Conservation (phyloP, 2,888 invertebrate genomes). For the Xestia rhomboidea region DNA sequence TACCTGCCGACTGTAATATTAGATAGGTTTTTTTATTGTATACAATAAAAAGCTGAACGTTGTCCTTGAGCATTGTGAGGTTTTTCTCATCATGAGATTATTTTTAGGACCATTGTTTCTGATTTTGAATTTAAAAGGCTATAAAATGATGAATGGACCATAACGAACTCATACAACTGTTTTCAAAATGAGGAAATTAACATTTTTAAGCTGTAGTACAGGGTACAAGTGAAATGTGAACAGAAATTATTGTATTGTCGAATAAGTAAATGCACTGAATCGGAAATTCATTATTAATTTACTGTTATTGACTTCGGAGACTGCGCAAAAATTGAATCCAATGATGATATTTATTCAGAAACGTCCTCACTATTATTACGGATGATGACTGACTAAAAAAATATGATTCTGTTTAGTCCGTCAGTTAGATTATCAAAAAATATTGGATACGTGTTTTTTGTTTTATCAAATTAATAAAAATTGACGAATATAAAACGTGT, state of each 20-base stretch:
- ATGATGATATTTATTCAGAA: not conserved
- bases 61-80: not conserved
- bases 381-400: too few relatives aligned
- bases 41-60: not conserved
- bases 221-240: slow-evolving; percentile 17
- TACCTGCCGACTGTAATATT: not conserved
- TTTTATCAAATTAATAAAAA: too few relatives aligned
- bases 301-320: too few relatives aligned
- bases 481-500: too few relatives aligned
- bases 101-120: slow-evolving; percentile 27
- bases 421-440: too few relatives aligned
- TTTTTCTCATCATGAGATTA: slow-evolving; percentile 11
- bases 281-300: slow-evolving; percentile 15
- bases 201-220: slow-evolving; percentile 13
- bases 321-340: not conserved
- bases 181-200: slow-evolving; percentile 40
- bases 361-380: not conserved
- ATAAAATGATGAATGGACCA: slow-evolving; percentile 30
- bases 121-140: not conserved
- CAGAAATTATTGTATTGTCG: slow-evolving; percentile 26
- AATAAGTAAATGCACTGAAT: slow-evolving; percentile 15
- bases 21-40: not conserved
- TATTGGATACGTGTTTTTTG: too few relatives aligned
- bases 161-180: not conserved
- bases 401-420: too few relatives aligned